These are phyloP conservation scores for Aphelenchoides besseyi DNA, from an alignment of 1,140 invertebrate species.

Conservation along the genomic window DNA sequence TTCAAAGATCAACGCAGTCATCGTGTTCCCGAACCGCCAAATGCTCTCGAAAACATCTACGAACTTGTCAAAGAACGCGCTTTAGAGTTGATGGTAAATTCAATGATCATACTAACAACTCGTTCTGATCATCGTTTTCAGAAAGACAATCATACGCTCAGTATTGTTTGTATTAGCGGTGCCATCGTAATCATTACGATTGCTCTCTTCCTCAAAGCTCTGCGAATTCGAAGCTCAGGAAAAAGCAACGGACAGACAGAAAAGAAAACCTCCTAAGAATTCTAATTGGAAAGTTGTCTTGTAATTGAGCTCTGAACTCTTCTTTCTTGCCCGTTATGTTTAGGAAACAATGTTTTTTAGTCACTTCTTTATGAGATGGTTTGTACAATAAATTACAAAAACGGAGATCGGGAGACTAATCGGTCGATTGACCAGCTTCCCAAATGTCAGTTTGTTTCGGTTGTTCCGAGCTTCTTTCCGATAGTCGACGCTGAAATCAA, in stretches of 20 bases:
- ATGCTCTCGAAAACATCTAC: constrained; percentile 59
- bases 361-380: neutral
- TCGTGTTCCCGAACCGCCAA: constrained; percentile 61
- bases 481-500: neutral
- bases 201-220: constrained; percentile 56
- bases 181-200: constrained; percentile 58
- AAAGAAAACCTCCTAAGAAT: constrained; percentile 31
- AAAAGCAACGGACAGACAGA: neutral
- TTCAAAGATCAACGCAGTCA: constrained; percentile 57
- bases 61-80: constrained; percentile 55
- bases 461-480: neutral
- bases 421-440: constrained; percentile 19
- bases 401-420: no score
- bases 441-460: constrained; percentile 18
- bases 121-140: constrained; percentile 31
- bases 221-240: constrained; percentile 41
- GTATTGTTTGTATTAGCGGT: constrained; percentile 56
- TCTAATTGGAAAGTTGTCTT: constrained; percentile 22
- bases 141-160: constrained; percentile 59
- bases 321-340: neutral
- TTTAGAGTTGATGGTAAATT: constrained; percentile 49
- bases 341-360: neutral
- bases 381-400: neutral
- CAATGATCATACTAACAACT: constrained; percentile 1
- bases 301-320: constrained; percentile 10